These are phyloP conservation scores for Geococcyx californianus DNA, from an alignment of 2,113 vertebrate genomes.

Conservation along the genomic window DNA sequence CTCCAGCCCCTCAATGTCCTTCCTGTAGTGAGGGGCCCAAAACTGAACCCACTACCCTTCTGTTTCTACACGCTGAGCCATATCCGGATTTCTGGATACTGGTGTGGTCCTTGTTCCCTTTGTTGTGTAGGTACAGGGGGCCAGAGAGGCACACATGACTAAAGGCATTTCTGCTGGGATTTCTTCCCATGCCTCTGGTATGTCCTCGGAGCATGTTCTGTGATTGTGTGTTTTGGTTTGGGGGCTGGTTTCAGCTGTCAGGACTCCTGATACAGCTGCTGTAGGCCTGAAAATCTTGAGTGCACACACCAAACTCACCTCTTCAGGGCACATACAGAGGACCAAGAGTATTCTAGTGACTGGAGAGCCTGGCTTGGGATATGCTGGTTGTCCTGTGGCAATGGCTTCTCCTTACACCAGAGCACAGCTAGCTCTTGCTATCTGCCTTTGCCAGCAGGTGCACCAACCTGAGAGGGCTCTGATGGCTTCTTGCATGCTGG, in stretches of 20 bases:
- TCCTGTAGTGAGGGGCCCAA: no score
- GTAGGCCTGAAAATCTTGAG: not conserved
- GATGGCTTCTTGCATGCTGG: not conserved
- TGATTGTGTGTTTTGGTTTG: not conserved
- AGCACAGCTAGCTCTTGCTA: not conserved
- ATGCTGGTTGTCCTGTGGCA: rapidly evolving
- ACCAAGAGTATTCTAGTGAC: not conserved
- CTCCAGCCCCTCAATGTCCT: no score
- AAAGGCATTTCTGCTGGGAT: not conserved
- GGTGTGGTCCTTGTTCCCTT: not conserved
- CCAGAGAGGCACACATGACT: not conserved
- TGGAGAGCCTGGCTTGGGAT: not conserved
- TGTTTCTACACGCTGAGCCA: no score
- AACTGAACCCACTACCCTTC: no score
- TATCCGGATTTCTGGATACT: no score
- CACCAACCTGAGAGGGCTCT: not conserved
- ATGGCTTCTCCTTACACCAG: not conserved
- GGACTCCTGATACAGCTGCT: not conserved
- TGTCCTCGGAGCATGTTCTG: not conserved
- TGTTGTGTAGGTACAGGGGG: not conserved
- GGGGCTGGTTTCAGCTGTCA: not conserved
- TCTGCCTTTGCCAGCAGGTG: not conserved
- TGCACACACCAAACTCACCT: not conserved
- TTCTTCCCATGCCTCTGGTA: not conserved
- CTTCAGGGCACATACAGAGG: not conserved